These are phyloP conservation scores for Oegoconia quadripuncta DNA, from an alignment of 2,888 invertebrate genomes.

Conservation along the genomic window DNA sequence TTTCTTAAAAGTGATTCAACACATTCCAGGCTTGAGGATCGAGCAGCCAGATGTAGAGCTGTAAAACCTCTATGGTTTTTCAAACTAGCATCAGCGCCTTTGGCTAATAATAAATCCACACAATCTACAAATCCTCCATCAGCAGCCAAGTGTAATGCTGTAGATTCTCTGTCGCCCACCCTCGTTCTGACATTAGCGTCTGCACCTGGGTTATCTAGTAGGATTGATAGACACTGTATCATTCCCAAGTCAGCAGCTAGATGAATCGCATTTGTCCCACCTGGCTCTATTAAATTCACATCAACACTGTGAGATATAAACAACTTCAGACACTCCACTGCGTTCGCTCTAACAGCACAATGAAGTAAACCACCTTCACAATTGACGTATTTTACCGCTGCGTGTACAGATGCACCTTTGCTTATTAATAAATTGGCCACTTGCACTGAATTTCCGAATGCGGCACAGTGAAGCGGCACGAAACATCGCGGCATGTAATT, in stretches of 20 bases:
- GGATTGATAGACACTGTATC: conserved; percentile 85
- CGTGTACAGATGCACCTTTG: conserved; percentile 83
- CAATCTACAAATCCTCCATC: conserved; percentile 92
- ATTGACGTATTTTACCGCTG: conserved; percentile 82
- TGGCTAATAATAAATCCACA: conserved; percentile 84
- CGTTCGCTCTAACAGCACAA: conserved; percentile 91
- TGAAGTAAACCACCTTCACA: conserved; percentile 89
- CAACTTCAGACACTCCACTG: conserved; percentile 87
- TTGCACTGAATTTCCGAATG: conserved; percentile 91
- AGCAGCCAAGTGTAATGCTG: conserved; percentile 91
- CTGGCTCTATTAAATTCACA: conserved; percentile 86
- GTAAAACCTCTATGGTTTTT: conserved; percentile 90
- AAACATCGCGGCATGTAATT: conserved; percentile 85
- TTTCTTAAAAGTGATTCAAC: conserved; percentile 87
- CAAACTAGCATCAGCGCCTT: conserved; percentile 86
- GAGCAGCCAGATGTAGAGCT: conserved; percentile 90
- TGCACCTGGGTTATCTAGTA: conserved; percentile 85
- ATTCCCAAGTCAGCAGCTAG: conserved; percentile 89
- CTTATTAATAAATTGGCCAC: conserved; percentile 88
- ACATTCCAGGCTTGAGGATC: conserved; percentile 88
- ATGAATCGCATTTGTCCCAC: conserved; percentile 89
- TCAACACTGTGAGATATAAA: conserved; percentile 87
- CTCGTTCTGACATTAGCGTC: conserved; percentile 85
- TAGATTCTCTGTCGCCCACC: conserved; percentile 86
- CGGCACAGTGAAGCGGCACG: conserved; percentile 93